Evolutionary conservation across 2,888 invertebrate species (phyloP).

Genomic region (Rhingia campestris): DNA sequence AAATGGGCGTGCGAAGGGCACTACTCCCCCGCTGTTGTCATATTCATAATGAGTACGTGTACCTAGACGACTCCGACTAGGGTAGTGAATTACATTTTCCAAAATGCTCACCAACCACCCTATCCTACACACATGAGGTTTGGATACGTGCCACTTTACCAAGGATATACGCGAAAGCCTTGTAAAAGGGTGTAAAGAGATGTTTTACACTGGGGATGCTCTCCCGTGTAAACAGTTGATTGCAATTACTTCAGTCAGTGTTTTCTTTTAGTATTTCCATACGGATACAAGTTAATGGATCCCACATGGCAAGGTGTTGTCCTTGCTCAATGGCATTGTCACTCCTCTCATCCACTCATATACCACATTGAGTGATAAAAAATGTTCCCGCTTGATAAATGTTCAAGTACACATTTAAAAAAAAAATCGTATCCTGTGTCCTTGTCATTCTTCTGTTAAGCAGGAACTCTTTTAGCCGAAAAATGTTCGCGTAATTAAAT

Average conservation of each 20-base stretch:
- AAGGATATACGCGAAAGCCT: background rate
- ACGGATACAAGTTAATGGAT: slow-evolving; percentile 16
- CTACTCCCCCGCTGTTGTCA: background rate
- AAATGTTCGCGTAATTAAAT: slow-evolving; percentile 62
- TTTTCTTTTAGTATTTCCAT: background rate
- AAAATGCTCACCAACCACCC: slow-evolving; percentile 7
- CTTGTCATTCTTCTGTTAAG: background rate
- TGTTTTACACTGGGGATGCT: background rate
- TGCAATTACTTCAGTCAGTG: slow-evolving; percentile 15
- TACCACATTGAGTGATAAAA: background rate
- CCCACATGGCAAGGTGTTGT: slow-evolving; percentile 20
- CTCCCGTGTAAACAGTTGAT: slow-evolving; percentile 34
- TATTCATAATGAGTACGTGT: slow-evolving; percentile 38
- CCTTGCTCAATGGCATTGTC: slow-evolving; percentile 1
- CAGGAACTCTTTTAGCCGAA: slow-evolving; percentile 35
- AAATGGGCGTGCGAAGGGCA: slow-evolving; percentile 18
- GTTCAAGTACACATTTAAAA: background rate
- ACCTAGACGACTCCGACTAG: background rate
- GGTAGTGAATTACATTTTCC: slow-evolving; percentile 36
- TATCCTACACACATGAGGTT: background rate
- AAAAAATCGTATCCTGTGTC: slow-evolving; percentile 4
- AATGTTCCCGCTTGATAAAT: slow-evolving; percentile 28
- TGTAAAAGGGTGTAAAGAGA: slow-evolving; percentile 28
- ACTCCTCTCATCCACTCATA: slow-evolving; percentile 1
- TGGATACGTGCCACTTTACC: background rate